Evolutionary conservation across 2,797 vertebrate genomes (phyloP), one percentile per base, ranked within the genome.

Genomic region (Notolabrus celidotus): DNA sequence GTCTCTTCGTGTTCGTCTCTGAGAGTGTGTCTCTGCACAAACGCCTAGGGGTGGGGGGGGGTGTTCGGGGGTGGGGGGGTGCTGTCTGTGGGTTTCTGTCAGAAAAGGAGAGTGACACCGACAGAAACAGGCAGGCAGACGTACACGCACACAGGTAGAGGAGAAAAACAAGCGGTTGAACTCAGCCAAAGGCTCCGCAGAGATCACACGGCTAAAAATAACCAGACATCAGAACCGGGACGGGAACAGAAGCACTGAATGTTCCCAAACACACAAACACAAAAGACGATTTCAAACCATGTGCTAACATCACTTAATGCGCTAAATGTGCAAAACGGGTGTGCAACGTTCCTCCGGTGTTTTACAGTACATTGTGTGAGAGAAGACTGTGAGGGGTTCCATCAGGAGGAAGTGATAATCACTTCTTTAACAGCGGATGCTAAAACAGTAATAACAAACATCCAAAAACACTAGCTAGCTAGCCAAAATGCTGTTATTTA

Each of bases 121-220:
- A 51, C 47, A 46, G 67, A 76, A 25, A 60, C 57, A 45, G 29
- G 45, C 54, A 67, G 52, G 46, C 41, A 19, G 57, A 67, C 56
- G 54, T 12, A 60, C 62, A 74, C 11, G 71, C 69, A 74, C 42
- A 61, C 78, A 89, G 86, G 89, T 87, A 86, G 75, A 65, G 67
- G 65, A 76, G 84, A 70, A 81, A 89, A 81, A 89, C 75, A 91
- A 86, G 87, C 63, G 29, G 70, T 71, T 83, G 83, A 87, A 87
- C 67, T 49, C 67, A 76, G 79, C 71, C 86, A 77, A 88, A 80
- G 72, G 79, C 88, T 90, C 83, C 71, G n/a, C 67, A 83, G 83
- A 86, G 77, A 85, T 47, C 46, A 66, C 68, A 38, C 16, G 1
- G 77, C 88, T 92, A 92, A 90, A 93, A 90, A 93, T 93, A 93